Evolutionary conservation across 2,888 invertebrate species (phyloP), one percentile per base, ranked within the genome.

Genomic region (Brachypalpus laphriformis): DNA sequence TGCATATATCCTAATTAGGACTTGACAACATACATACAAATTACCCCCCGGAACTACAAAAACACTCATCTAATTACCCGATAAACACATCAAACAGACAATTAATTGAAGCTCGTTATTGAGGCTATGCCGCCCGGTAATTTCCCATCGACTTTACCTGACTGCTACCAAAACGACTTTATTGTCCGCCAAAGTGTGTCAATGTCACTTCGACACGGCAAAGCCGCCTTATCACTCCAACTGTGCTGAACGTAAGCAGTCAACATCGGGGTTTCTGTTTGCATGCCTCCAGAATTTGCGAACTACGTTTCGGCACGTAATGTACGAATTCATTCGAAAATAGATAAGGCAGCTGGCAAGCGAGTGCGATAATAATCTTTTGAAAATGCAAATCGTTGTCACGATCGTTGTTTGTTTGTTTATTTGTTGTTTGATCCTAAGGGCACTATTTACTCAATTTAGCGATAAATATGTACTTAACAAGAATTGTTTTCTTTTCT

Each of bases 1-100:
- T 80, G 70, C 83, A 83, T 78, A 78, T 78, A 78, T 68, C 68
- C 78, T 57, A 65, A 70, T 57, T 82, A 22, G 61, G 47, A 45
- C 42, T 75, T 22, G 37, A 22, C 45, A 31, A 25, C 61, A 31
- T 34, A 56, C 65, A 63, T 31, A 45, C 37, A 70, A 74, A 66
- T 66, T 74, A 65, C 59, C 65, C 34, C 74, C 65, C 34, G 63
- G 56, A 75, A 56, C 34, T 75, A 66, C 71, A 51, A 16, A 22
- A 63, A 76, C 28, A 20, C 56, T 63, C 56, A 75, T 75, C 63
- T 59, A 83, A 83, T 80, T 83, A 74, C 51, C 57, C 56, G 68
- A 80, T 59, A 70, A 78, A 72, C 61, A 42, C 45, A 54, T 74
- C 61, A 78, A 66, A 59, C 31, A 70, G 31, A n/a, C 65, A 34